Conservation (phyloP, 2,113 vertebrate species). For the Indri indri region DNA sequence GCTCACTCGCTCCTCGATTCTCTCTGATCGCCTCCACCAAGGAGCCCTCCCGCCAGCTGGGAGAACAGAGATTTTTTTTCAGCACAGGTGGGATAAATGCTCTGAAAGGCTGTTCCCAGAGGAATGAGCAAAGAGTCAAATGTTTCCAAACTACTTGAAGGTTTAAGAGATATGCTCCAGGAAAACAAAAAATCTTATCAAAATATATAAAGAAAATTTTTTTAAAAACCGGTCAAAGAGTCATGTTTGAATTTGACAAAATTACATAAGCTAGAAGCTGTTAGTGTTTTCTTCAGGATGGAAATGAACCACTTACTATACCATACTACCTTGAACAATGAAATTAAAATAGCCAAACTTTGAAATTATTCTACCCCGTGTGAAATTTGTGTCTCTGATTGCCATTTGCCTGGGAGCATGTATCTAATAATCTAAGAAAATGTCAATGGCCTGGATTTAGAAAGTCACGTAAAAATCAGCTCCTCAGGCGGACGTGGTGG, state of each 20-base stretch:
- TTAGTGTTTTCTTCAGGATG: slow-evolving; percentile 53
- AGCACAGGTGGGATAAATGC: background rate
- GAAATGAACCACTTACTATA: slow-evolving; percentile 52
- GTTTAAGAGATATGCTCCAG: slow-evolving; percentile 8
- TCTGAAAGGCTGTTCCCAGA: slow-evolving; percentile 39
- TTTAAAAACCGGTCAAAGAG: slow-evolving; percentile 22
- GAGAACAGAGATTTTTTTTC: slow-evolving; percentile 29
- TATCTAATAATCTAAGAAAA: background rate
- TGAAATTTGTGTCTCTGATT: slow-evolving; percentile 56
- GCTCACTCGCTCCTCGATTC: slow-evolving; percentile 42
- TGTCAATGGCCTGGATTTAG: background rate
- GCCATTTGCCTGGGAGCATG: background rate
- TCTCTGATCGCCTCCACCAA: background rate
- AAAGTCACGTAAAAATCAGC: background rate
- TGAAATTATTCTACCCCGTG: slow-evolving; percentile 1
- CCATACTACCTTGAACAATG: slow-evolving; percentile 46
- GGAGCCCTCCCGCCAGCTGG: slow-evolving; percentile 13
- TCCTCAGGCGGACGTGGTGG: background rate
- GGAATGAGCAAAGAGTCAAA: slow-evolving; percentile 43
- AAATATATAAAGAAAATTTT: slow-evolving; percentile 58
- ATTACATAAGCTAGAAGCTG: background rate
- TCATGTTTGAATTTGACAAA: slow-evolving; percentile 55
- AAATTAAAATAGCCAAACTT: slow-evolving; percentile 67
- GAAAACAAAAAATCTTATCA: slow-evolving; percentile 26
- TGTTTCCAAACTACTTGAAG: slow-evolving; percentile 59